Conservation (phyloP, 2,113 vertebrate species). For the Elgaria multicarinata region DNA sequence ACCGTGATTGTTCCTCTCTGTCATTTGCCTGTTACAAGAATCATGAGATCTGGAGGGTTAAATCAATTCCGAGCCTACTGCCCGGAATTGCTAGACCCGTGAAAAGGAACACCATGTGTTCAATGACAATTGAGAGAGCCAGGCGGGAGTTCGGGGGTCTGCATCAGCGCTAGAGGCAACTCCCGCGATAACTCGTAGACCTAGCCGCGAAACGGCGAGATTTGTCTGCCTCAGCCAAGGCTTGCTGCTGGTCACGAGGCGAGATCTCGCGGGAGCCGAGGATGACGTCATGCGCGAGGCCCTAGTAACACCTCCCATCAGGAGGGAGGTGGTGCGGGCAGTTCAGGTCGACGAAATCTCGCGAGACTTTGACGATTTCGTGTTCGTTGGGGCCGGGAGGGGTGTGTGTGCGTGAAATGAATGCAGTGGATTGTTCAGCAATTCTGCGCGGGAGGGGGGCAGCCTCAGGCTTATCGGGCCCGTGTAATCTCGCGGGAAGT, state of each 20-base stretch:
- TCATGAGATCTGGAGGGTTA: not conserved
- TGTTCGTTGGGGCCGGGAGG: no score
- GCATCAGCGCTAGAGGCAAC: not conserved
- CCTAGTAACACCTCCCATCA: no score
- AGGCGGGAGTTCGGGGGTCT: not conserved
- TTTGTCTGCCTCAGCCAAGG: not conserved
- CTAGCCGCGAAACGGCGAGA: not conserved
- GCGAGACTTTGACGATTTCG: not conserved
- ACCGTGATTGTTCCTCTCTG: no score
- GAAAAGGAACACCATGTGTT: not conserved
- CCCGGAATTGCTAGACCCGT: not conserved
- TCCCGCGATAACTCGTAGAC: slow-evolving; percentile 1
- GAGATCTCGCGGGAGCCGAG: not conserved
- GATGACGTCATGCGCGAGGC: not conserved
- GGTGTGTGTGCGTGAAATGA: no score
- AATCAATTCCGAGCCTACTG: no score
- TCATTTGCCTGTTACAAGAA: no score
- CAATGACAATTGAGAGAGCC: not conserved
- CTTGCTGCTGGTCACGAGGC: not conserved
- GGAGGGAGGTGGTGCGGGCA: no score
- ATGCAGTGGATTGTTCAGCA: not conserved
- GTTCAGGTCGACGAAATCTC: not conserved
- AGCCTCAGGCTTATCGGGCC: not conserved
- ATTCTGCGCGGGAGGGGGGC: not conserved
- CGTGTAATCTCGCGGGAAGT: not conserved